Evolutionary conservation across 2,888 invertebrate genomes (phyloP), one percentile per base, ranked within the genome.

Genomic region (Ophonus ardosiacus): DNA sequence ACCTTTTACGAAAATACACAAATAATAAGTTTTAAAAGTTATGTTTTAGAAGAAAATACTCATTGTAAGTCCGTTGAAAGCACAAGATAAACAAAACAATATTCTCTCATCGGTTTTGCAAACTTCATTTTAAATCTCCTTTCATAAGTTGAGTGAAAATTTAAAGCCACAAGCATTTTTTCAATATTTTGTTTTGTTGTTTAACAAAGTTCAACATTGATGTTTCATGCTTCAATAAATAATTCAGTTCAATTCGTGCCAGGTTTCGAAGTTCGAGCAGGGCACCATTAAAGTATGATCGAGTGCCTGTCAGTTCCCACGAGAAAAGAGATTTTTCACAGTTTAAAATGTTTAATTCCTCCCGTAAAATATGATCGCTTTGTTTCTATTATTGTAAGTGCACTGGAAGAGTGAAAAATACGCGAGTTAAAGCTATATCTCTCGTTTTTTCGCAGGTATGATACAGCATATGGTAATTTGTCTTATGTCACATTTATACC

Each of bases 401-500:
- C 71, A 68, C 31, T 63, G 13, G 7, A 13, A n/a, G 13, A 68
- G 68, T 74, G 71, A 74, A 74, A 74, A 74, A 74, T 74, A 18
- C 17, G 7, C 71, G 3, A 74, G 71, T 74, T 74, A 74, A 43
- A 74, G 71, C 71, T 13, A 74, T 74, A 43, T 74, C 18, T 74
- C 71, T 74, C 71, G 71, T 74, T 74, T 83, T 83, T 83, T 61
- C 40, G 38, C 40, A 57, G 76, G 38, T 59, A 56, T 61, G 40
- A 71, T 71, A 57, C 18, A 71, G 71, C 74, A 82, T 82, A 63
- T 59, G 61, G 76, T 61, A 76, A 83, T 83, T 74, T 83, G 83
- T 83, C 76, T 57, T 57, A 76, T 61, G 83, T 83, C 83, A 76
- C 83, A 76, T 57, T 74, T 76, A 83, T 83, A 83, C 71, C 18